phyloP scores from a whole-genome alignment of 1,140 invertebrate species.

The Chionoecetes opilio region DNA sequence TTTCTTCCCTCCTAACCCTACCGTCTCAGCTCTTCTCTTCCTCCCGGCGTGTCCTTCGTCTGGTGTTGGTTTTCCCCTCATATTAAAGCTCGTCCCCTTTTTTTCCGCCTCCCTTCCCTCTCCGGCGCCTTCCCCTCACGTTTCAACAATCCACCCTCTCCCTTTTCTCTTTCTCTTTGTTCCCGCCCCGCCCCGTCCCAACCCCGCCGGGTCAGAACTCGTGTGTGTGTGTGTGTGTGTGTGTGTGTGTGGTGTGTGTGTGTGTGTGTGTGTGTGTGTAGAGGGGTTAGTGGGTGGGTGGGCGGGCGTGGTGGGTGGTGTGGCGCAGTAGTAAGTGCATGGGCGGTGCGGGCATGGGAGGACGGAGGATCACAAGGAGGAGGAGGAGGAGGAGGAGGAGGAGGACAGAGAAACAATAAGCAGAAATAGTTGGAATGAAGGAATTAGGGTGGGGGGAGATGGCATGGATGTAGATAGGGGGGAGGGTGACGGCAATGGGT shows the following conservation, averaged over 20 bases:
- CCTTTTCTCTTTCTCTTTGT: background rate
- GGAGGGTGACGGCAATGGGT: background rate
- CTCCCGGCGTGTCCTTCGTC: background rate
- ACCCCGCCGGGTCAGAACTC: background rate
- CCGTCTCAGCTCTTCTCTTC: background rate
- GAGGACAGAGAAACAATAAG: background rate
- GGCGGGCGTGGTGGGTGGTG: background rate
- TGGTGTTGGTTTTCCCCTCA: conserved; percentile 27
- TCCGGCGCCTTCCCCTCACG: background rate
- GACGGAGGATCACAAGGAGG: background rate
- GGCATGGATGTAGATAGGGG: background rate
- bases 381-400: background rate
- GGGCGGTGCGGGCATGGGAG: background rate
- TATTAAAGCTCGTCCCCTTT: conserved; percentile 10
- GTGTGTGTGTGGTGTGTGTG: background rate
- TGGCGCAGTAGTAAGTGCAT: background rate
- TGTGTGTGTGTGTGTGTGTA: background rate
- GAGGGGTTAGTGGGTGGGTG: background rate
- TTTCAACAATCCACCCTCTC: conserved; percentile 7
- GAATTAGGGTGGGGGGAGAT: background rate
- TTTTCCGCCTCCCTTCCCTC: conserved; percentile 31
- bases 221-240: background rate
- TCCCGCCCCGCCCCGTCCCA: background rate
- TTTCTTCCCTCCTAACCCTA: background rate
- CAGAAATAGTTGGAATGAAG: background rate